phyloP scores from a whole-genome alignment of 2,888 invertebrate species.

The Trichogramma dendrolimi region DNA sequence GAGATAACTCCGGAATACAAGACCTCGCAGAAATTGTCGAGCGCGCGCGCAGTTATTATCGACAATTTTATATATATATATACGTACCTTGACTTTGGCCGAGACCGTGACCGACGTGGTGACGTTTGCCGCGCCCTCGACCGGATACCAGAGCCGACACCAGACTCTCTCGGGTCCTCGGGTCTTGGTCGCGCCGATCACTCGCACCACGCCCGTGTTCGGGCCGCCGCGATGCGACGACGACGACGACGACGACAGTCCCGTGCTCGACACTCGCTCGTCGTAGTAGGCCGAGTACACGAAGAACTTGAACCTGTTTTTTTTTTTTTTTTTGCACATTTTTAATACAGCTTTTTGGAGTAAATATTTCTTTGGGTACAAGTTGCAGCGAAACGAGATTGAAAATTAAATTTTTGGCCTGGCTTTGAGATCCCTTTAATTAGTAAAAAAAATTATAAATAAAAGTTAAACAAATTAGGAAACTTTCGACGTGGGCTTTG shows the following conservation, averaged over 20 bases:
- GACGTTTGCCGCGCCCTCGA: conserved; percentile 48
- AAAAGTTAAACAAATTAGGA: too few relatives aligned
- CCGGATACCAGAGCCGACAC: conserved; percentile 73
- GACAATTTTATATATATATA: conserved; percentile 1
- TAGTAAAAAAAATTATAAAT: too few relatives aligned
- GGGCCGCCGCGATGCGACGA: conserved; percentile 37
- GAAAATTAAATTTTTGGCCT: not conserved
- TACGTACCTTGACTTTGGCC: conserved; percentile 68
- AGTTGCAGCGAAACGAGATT: not conserved
- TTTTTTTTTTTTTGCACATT: not conserved
- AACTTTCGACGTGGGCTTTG: too few relatives aligned
- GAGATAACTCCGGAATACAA: not conserved
- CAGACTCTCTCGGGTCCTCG: conserved; percentile 76
- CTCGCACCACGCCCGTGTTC: conserved; percentile 65
- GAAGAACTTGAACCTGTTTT: conserved; percentile 75
- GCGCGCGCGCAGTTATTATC: too few relatives aligned
- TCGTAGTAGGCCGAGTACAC: conserved; percentile 90
- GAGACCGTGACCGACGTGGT: conserved; percentile 62
- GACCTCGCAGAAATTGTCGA: not conserved
- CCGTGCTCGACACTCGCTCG: conserved; percentile 54
- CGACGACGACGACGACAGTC: conserved; percentile 21
- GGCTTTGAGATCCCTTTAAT: too few relatives aligned
- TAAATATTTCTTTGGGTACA: not conserved
- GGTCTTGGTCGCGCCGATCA: conserved; percentile 86
- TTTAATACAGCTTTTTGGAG: not conserved